phyloP scores from a whole-genome alignment of 2,113 vertebrate species.

The Cettia cetti region DNA sequence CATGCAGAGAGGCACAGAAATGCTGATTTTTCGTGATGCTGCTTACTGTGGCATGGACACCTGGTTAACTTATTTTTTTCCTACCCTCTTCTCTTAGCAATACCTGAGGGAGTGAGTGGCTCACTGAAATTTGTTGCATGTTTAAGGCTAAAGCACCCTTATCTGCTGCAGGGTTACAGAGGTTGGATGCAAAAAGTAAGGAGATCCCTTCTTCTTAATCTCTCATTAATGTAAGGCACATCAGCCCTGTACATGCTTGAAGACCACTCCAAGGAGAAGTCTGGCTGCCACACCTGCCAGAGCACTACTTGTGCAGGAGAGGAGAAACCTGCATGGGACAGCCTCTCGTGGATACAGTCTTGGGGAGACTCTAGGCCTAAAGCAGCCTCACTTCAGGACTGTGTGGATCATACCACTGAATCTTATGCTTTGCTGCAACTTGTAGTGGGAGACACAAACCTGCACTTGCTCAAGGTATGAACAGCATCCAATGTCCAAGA shows the following conservation, averaged over 20 bases:
- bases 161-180: not conserved
- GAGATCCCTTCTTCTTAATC: not conserved
- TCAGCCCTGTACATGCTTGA: accelerated
- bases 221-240: not conserved
- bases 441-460: not conserved
- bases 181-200: not conserved
- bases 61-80: not conserved
- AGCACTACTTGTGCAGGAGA: not conserved
- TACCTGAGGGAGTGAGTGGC: not conserved
- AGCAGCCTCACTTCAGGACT: not conserved
- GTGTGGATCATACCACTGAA: accelerated
- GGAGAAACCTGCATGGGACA: not conserved
- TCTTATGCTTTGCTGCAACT: not conserved
- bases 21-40: not conserved
- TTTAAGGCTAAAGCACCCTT: not conserved
- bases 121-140: not conserved
- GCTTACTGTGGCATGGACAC: not conserved
- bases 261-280: not conserved
- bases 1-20: not conserved
- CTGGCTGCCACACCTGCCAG: not conserved
- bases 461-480: not conserved
- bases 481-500: not conserved
- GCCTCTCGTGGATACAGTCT: not conserved
- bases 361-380: not conserved
- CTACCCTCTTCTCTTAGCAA: not conserved